Evolutionary conservation across 2,888 invertebrate species (phyloP), one percentile per base, ranked within the genome.

Genomic region (Tenthredo scrophulariae): DNA sequence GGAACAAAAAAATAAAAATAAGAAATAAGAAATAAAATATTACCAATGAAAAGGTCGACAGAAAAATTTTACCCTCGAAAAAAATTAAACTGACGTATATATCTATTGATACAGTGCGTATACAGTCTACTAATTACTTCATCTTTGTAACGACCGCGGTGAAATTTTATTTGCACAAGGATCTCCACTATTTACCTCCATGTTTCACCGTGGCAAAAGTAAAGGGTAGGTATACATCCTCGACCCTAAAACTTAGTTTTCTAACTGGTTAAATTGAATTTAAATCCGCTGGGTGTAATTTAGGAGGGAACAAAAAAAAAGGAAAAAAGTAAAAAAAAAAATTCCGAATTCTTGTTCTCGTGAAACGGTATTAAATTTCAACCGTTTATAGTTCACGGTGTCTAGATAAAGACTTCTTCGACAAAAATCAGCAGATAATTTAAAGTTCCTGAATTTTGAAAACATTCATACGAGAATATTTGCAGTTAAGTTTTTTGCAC

Each of bases 201-300:
- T 26, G 62, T 62, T 26, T 62, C 13, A 62, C 13, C 10, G 62
- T 13, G 62, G 62, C 9, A 4, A 26, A 62, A 62, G 62, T 26
- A 62, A 62, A 62, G 62, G 62, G 62, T 62, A 37, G 37, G 37
- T 37, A 37, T 37, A 62, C 22, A 26, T 62, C 26, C 62, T 62
- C 62, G 62, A 62, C 62, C 62, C 62, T 26, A 62, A 62, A 62
- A 62, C 62, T 62, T 62, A 62, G 62, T 62, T 62, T 62, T 62
- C 62, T 62, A 62, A 26, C 62, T 62, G 62, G 62, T 62, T 62
- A 62, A 62, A 62, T 62, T 62, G 3, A 62, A 62, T 62, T 62
- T 62, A 62, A 62, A 62, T 62, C 62, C 62, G 0, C 26, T 26
- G 62, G 62, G 62, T 62, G 2, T 62, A 22, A 1, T 62, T 62